These are phyloP conservation scores for Lepidothrix coronata DNA, from an alignment of 2,113 vertebrate species.

Conservation along the genomic window DNA sequence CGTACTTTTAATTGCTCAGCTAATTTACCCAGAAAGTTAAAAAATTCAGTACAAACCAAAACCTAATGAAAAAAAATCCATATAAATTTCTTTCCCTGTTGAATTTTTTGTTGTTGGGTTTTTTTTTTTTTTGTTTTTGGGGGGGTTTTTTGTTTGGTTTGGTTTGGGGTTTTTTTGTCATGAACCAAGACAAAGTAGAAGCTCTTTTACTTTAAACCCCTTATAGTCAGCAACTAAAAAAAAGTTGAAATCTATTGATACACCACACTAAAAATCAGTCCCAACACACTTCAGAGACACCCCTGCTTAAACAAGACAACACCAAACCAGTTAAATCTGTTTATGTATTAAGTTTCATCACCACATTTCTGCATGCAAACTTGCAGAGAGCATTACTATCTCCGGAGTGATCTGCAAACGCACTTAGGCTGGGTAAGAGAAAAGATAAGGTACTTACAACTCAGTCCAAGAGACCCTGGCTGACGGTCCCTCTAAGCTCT, in stretches of 20 bases:
- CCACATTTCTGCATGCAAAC: background rate
- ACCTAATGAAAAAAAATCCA: background rate
- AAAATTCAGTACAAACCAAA: background rate
- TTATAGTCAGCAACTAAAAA: background rate
- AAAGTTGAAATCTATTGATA: background rate
- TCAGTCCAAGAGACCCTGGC: conserved; percentile 60
- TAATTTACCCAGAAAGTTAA: background rate
- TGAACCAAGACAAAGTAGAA: background rate
- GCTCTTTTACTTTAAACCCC: background rate
- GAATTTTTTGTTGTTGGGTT: background rate
- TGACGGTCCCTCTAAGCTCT: conserved; percentile 51
- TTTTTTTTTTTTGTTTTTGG: background rate
- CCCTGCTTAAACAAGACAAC: background rate
- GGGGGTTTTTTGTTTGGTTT: background rate
- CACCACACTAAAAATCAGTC: background rate
- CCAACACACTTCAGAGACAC: background rate
- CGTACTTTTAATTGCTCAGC: background rate
- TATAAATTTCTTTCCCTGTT: background rate
- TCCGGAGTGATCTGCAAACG: background rate
- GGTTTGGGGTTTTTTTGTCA: background rate
- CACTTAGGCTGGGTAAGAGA: background rate
- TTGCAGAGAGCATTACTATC: background rate
- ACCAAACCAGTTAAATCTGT: background rate
- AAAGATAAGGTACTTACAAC: conserved; percentile 74
- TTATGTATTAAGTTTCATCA: background rate